These are phyloP conservation scores for Myotis daubentonii DNA, from an alignment of 2,797 vertebrate genomes.

Conservation along the genomic window DNA sequence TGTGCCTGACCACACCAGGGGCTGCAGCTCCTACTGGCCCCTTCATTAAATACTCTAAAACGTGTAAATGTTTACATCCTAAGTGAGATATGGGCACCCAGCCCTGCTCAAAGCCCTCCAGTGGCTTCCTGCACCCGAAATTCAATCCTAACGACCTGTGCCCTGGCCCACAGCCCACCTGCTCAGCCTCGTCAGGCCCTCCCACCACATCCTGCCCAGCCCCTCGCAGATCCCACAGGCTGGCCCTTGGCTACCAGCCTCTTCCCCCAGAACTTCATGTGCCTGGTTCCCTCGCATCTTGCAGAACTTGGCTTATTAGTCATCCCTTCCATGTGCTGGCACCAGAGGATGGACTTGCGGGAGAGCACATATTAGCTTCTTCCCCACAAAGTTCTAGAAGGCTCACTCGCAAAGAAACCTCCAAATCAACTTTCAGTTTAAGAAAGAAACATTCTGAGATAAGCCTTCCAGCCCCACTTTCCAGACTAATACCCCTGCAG, in stretches of 20 bases:
- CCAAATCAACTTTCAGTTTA: not conserved
- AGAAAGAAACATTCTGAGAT: not conserved
- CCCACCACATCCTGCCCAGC: too few relatives aligned
- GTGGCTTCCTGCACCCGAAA: not conserved
- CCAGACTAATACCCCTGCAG: not conserved
- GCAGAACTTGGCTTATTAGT: not conserved
- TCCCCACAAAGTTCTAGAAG: not conserved
- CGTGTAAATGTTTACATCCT: not conserved
- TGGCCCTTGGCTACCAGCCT: not conserved
- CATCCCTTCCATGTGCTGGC: not conserved
- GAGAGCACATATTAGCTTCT: not conserved
- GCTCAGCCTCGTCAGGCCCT: not conserved
- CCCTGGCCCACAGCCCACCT: not conserved
- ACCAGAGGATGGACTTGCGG: not conserved
- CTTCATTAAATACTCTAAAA: not conserved
- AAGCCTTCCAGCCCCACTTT: not conserved
- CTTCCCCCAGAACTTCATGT: not conserved
- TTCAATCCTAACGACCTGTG: too few relatives aligned
- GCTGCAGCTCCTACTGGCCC: not conserved
- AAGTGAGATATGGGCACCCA: not conserved
- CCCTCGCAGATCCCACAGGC: accelerated
- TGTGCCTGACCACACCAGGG: accelerated
- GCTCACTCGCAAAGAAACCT: not conserved
- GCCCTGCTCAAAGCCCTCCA: not conserved
- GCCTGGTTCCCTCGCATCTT: not conserved